Evolutionary conservation across 2,888 invertebrate genomes (phyloP).

Genomic region (Zelleria hepariella): DNA sequence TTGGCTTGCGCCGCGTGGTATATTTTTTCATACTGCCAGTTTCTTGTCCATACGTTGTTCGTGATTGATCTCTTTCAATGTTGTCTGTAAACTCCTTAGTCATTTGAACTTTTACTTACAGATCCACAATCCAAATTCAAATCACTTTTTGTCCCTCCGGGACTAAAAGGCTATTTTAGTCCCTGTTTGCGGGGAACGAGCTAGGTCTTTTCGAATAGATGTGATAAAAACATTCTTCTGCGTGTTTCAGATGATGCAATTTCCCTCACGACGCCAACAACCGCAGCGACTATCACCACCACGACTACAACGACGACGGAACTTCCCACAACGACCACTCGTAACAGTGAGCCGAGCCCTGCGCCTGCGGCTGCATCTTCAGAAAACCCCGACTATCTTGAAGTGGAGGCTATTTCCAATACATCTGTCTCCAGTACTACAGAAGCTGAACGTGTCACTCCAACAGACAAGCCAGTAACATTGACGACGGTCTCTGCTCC

Average conservation of each 20-base stretch:
- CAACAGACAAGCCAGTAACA: background rate
- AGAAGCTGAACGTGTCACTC: background rate
- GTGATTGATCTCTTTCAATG: too few species aligned
- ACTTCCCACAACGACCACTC: background rate
- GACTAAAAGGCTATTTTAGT: too few species aligned
- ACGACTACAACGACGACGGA: background rate
- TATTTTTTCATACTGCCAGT: too few species aligned
- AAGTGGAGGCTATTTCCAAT: background rate
- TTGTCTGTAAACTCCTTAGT: too few species aligned
- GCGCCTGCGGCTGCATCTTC: background rate
- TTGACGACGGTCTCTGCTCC: background rate
- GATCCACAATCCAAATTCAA: too few species aligned
- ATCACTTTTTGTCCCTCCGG: too few species aligned
- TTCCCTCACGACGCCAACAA: background rate
- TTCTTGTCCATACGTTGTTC: too few species aligned
- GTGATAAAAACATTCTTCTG: too few species aligned
- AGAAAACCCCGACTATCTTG: background rate
- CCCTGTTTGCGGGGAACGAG: too few species aligned
- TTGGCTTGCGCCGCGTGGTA: too few species aligned
- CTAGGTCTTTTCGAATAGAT: too few species aligned
- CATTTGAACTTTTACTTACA: too few species aligned
- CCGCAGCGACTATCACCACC: background rate
- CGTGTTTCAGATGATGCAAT: background rate
- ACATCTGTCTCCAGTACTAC: conserved; percentile 16
- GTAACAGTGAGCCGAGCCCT: background rate